phyloP scores from a whole-genome alignment of 2,888 invertebrate genomes.

The Drymonia ruficornis region DNA sequence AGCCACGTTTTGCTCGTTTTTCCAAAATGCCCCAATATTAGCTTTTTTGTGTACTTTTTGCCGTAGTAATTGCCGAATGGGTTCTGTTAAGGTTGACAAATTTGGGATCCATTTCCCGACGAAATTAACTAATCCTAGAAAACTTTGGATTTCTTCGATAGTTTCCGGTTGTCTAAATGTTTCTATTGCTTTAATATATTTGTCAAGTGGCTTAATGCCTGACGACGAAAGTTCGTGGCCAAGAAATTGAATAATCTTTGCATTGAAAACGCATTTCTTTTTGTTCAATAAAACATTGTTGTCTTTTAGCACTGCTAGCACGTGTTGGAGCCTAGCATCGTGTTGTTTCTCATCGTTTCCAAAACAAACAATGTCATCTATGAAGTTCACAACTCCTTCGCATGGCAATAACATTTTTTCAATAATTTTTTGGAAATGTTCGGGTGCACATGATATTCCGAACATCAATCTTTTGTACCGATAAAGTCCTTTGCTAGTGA shows the following conservation, averaged over 20 bases:
- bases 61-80: constrained; percentile 16
- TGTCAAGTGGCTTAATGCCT: constrained; percentile 23
- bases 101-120: constrained; percentile 24
- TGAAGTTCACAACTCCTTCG: constrained; percentile 33
- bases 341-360: too few relatives aligned
- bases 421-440: constrained; percentile 42
- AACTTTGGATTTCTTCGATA: constrained; percentile 33
- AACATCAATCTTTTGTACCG: constrained; percentile 57
- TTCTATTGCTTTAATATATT: too few relatives aligned
- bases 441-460: constrained; percentile 59
- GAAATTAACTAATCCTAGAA: constrained; percentile 21
- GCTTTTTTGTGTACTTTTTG: too few relatives aligned
- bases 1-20: too few relatives aligned
- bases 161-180: too few relatives aligned
- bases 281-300: too few relatives aligned
- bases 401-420: constrained; percentile 47
- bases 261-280: too few relatives aligned
- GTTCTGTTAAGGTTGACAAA: constrained; percentile 30
- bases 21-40: too few relatives aligned
- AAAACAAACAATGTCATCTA: too few relatives aligned
- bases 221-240: constrained; percentile 24
- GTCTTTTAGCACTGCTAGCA: too few relatives aligned
- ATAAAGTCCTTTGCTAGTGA: constrained; percentile 9
- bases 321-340: too few relatives aligned
- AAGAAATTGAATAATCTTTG: constrained; percentile 15